phyloP scores from a whole-genome alignment of 2,888 invertebrate genomes.

The Cactoblastis cactorum region DNA sequence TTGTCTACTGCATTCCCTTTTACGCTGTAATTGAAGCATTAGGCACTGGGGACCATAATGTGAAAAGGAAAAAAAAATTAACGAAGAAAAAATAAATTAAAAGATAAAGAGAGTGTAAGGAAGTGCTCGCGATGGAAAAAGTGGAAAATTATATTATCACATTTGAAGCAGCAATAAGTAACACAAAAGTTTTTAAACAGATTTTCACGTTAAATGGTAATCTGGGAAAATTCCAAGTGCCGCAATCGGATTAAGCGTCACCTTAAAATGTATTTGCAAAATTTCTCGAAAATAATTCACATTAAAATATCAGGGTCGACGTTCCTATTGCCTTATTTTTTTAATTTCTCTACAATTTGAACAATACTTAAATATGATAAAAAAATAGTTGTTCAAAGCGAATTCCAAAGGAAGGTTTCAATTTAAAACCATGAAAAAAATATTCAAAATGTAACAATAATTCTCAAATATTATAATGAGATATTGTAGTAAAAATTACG shows the following conservation, averaged over 20 bases:
- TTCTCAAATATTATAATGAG: no score
- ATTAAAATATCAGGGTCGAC: slow-evolving; percentile 41
- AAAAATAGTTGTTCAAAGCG: no score
- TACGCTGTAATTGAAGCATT: slow-evolving; percentile 44
- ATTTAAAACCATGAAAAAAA: no score
- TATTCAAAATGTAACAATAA: no score
- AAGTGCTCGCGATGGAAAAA: slow-evolving; percentile 52
- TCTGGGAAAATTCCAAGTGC: slow-evolving; percentile 51
- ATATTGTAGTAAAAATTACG: no score
- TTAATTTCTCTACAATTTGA: not conserved
- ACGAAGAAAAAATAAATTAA: slow-evolving; percentile 54
- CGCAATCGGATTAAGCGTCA: slow-evolving; percentile 54
- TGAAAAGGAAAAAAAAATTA: slow-evolving; percentile 45
- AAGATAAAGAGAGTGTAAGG: slow-evolving; percentile 59
- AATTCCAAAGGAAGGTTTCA: not conserved
- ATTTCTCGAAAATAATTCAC: slow-evolving; percentile 44
- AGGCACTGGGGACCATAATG: slow-evolving; percentile 37
- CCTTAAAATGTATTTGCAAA: slow-evolving; percentile 45
- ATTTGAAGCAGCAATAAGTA: slow-evolving; percentile 59
- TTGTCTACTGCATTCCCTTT: slow-evolving; percentile 39
- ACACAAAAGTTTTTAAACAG: slow-evolving; percentile 52
- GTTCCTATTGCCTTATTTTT: slow-evolving; percentile 19
- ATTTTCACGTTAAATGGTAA: slow-evolving; percentile 60
- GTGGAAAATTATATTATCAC: slow-evolving; percentile 60
- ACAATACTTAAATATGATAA: not conserved